A percentile compares a stretch with the other conserved stretches of the same genome.
Evolutionary conservation across 2,113 vertebrate species (phyloP).

Genomic region (Blennius ocellaris): DNA sequence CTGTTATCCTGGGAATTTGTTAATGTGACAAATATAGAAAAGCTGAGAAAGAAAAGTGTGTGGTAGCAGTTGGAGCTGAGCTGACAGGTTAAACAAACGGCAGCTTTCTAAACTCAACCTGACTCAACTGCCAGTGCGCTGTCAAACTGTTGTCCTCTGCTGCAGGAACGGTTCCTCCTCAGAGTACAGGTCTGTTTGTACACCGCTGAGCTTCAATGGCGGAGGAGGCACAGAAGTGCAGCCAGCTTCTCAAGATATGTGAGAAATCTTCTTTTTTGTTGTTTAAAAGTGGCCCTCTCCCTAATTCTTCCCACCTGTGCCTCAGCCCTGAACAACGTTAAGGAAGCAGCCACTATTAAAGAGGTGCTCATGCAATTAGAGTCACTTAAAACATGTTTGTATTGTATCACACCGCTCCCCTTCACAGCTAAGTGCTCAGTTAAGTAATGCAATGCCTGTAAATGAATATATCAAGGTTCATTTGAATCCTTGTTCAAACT

Average conservation of each 20-base stretch:
- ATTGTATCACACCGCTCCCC: conserved; percentile 34
- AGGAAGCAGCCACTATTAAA: conserved; percentile 28
- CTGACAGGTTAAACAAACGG: conserved; percentile 9
- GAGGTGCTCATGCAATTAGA: conserved; percentile 25
- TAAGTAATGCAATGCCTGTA: conserved; percentile 52
- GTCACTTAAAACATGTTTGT: conserved; percentile 38
- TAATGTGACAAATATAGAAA: too few species aligned
- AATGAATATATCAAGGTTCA: conserved; percentile 41
- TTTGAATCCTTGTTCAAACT: conserved; percentile 53
- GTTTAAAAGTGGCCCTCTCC: conserved; percentile 9
- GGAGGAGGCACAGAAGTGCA: neutral
- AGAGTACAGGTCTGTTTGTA: conserved; percentile 11
- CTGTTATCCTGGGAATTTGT: too few species aligned
- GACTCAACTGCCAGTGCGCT: conserved; percentile 37
- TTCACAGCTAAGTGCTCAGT: conserved; percentile 50
- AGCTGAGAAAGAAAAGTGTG: conserved; percentile 1
- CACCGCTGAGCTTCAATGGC: neutral
- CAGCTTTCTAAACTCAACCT: conserved; percentile 24
- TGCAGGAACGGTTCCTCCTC: neutral
- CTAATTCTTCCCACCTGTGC: conserved; percentile 1
- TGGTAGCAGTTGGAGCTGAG: conserved; percentile 12
- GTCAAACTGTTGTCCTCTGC: conserved; percentile 23
- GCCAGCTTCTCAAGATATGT: neutral
- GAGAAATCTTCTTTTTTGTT: neutral
- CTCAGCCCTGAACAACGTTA: conserved; percentile 22